Conservation (phyloP, 2,797 vertebrate species). For the Poecilia wingei region DNA sequence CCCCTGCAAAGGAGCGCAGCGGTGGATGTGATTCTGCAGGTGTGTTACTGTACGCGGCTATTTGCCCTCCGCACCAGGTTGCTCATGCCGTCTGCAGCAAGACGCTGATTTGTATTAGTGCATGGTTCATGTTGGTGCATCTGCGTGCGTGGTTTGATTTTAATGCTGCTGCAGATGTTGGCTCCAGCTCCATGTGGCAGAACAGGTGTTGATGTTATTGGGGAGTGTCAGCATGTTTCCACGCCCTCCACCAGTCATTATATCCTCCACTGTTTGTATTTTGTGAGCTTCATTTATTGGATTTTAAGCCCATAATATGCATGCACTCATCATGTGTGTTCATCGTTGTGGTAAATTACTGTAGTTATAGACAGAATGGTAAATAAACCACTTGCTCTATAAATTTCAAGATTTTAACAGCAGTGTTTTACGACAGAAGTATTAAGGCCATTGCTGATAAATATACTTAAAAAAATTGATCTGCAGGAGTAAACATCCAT, state of each 20-base stretch:
- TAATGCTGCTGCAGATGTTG: constrained; percentile 7
- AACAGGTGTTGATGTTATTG: constrained; percentile 15
- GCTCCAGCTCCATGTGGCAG: constrained; percentile 20
- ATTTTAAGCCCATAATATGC: background rate
- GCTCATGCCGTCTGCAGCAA: background rate
- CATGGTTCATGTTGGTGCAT: constrained; percentile 8
- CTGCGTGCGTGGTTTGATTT: constrained; percentile 8
- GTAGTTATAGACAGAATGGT: background rate
- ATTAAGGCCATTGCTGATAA: background rate
- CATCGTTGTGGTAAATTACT: background rate
- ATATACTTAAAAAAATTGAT: too few species aligned
- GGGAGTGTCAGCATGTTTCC: constrained; percentile 1
- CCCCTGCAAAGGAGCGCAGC: too few species aligned
- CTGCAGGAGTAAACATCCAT: too few species aligned
- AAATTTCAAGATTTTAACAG: background rate
- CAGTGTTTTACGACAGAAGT: background rate
- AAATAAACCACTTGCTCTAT: background rate
- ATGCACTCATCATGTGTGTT: background rate
- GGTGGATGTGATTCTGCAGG: background rate
- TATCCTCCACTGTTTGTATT: background rate
- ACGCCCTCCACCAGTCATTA: background rate
- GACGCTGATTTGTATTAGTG: constrained; percentile 15
- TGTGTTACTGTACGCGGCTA: background rate
- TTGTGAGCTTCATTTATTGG: background rate
- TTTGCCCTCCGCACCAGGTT: constrained; percentile 4